Base-by-base conservation (phyloP, 1,140 invertebrate species). In the Stegodyphus dumicola region DNA sequence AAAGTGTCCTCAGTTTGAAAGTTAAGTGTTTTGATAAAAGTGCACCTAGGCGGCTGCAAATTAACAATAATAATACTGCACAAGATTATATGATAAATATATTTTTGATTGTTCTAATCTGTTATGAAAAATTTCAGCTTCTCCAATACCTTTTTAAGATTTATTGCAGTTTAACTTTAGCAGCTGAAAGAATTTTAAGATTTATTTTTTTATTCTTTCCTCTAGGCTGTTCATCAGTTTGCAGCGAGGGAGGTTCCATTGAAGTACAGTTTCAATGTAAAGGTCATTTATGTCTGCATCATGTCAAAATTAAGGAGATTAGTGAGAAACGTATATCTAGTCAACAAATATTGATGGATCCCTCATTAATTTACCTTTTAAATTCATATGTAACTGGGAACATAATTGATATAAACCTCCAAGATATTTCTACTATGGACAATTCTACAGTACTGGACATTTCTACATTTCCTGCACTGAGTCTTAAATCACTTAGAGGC, bases 361-460 rank as follows among this genome's bases (percentile, higher is more conserved):
- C 81, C 15, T 75, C 71, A 13, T 33, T 85, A 5, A 85, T 85
- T 18, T 60, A 85, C 52, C 65, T 77, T 10, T 64, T 85, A 9
- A 85, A 85, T 54, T 76, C 81, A 18, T 85, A 85, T n/a, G 13
- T 54, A 49, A 2, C 73, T 49, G 81, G 74, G 18, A 49, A 77
- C 33, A 56, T 85, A 6, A 77, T 77, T 18, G 56, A 76, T 70
- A 70, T 85, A 33, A 85, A 85, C 56, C 66, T 85, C 1, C 76
- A 54, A 56, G 74, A 85, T 18, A 60, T 85, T 17, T 76, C 64
- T n/a, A 17, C 17, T 60, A n/a, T 76, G 17, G 60, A 85, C 18
- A 85, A 85, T 76, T 73, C 53, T 48, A 18, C 60, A 6, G 69
- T 85, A 49, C 11, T 85, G 52, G 81, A 85, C n/a, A 69, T 85